These are phyloP conservation scores for Daphoenositta chrysoptera DNA, from an alignment of 2,113 vertebrate species.

Conservation along the genomic window DNA sequence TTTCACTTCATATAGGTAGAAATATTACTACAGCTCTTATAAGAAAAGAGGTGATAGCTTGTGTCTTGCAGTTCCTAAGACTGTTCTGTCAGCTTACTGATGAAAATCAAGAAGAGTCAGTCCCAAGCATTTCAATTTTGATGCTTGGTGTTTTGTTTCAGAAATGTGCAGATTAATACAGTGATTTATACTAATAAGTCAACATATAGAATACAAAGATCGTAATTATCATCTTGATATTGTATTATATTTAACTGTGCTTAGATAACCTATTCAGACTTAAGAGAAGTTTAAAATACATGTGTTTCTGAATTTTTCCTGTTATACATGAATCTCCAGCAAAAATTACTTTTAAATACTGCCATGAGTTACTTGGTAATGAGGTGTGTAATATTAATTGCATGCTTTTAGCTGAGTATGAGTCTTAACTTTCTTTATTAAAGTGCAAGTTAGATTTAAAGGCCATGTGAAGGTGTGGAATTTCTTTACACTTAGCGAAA, in stretches of 20 bases:
- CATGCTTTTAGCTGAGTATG: neutral
- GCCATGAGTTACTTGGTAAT: neutral
- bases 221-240: neutral
- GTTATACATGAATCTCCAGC: neutral
- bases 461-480: neutral
- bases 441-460: neutral
- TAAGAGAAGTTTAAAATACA: neutral
- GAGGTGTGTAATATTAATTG: neutral
- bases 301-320: neutral
- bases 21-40: neutral
- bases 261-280: neutral
- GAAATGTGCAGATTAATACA: neutral
- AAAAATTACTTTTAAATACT: neutral
- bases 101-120: neutral
- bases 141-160: neutral
- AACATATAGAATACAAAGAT: neutral
- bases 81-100: neutral
- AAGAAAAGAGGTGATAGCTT: neutral
- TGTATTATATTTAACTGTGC: neutral
- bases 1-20: neutral
- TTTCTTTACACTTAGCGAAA: neutral
- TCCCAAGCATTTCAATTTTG: neutral
- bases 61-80: neutral
- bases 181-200: neutral
- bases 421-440: neutral